Evolutionary conservation across 2,888 invertebrate genomes (phyloP).

Genomic region (Drosophila nigritarsus): DNA sequence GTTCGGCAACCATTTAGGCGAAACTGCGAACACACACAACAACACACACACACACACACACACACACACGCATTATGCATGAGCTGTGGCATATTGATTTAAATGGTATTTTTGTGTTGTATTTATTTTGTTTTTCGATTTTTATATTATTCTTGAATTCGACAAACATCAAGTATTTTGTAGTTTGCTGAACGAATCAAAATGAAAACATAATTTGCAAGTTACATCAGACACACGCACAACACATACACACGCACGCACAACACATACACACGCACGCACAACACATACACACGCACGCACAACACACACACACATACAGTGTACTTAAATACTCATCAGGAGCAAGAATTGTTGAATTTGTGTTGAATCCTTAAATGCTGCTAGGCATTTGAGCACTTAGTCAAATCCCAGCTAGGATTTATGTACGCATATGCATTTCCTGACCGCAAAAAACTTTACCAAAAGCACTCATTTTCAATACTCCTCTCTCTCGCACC

Average conservation of each 20-base stretch:
- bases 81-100: conserved; percentile 8
- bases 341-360: conserved; percentile 11
- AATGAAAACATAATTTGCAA: conserved; percentile 24
- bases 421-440: conserved; percentile 49
- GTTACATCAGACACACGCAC: conserved; percentile 7
- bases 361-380: conserved; percentile 16
- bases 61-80: background rate
- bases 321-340: conserved; percentile 26
- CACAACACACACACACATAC: background rate
- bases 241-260: background rate
- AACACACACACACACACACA: background rate
- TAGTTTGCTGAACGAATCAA: conserved; percentile 5
- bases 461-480: conserved; percentile 8
- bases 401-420: conserved; percentile 55
- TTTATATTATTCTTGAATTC: background rate
- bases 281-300: background rate
- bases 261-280: conserved; percentile 2
- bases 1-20: conserved; percentile 12
- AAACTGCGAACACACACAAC: conserved; percentile 12
- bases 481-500: background rate
- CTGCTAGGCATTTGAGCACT: conserved; percentile 55
- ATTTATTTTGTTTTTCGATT: conserved; percentile 3
- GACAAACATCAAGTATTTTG: conserved; percentile 1
- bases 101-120: background rate
- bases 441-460: conserved; percentile 42